phyloP scores from a whole-genome alignment of 2,797 vertebrate species.

The Lutjanus campechanus region DNA sequence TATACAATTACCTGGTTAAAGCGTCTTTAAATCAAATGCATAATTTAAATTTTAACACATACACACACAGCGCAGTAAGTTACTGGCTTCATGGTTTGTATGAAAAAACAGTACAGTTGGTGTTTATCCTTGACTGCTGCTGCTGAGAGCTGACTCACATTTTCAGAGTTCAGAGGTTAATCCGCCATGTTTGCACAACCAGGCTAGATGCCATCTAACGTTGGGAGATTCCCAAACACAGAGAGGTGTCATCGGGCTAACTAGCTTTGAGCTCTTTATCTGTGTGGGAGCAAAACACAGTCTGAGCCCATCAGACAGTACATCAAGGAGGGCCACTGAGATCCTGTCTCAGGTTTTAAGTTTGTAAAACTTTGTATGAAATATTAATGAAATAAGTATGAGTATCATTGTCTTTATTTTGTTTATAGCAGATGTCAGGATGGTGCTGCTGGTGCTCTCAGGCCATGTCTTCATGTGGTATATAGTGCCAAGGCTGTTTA shows the following conservation, averaged over 20 bases:
- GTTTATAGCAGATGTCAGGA: no score
- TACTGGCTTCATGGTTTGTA: background rate
- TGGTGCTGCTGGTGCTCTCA: background rate
- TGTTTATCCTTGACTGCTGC: conserved; percentile 9
- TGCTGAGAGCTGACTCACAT: conserved; percentile 38
- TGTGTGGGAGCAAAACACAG: background rate
- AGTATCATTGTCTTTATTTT: background rate
- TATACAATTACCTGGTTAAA: background rate
- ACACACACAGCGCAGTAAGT: background rate
- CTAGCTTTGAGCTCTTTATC: conserved; percentile 27
- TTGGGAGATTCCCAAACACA: conserved; percentile 51
- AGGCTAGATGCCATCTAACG: conserved; percentile 27
- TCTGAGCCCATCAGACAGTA: background rate
- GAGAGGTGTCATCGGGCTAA: conserved; percentile 41
- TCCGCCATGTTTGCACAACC: conserved; percentile 50
- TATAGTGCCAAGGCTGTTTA: background rate
- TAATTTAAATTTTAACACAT: no score
- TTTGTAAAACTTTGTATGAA: background rate
- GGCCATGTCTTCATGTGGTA: no score
- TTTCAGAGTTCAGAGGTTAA: conserved; percentile 65
- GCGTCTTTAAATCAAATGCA: background rate
- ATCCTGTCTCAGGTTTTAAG: background rate
- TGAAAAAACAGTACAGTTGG: background rate
- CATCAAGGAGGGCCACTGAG: background rate
- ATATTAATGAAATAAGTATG: background rate